Percentiles rank a stretch among this genome's conserved stretches.
phyloP scores from a whole-genome alignment of 2,888 invertebrate species.

The Nomada goodeniana region DNA sequence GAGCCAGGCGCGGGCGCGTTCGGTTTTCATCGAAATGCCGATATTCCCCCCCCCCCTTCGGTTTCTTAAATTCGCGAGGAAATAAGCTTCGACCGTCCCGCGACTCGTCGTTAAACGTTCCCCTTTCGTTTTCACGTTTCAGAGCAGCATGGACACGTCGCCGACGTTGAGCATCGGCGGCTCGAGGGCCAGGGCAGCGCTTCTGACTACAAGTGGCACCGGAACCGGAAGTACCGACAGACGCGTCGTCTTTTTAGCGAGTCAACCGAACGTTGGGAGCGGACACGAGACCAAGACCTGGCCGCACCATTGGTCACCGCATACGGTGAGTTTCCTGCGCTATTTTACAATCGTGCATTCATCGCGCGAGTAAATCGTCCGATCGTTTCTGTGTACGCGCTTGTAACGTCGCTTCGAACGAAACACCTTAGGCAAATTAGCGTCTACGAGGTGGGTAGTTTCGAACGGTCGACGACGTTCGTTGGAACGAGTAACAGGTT shows the following conservation, averaged over 20 bases:
- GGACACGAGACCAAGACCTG: slow-evolving; percentile 81
- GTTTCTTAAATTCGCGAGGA: neutral
- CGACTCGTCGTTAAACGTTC: too few species aligned
- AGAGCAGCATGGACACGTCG: slow-evolving; percentile 80
- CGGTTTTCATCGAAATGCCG: neutral
- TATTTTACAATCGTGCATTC: neutral
- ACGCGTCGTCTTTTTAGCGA: slow-evolving; percentile 82
- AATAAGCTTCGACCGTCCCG: neutral
- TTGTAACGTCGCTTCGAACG: neutral
- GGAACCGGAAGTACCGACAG: slow-evolving; percentile 81
- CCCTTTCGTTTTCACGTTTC: slow-evolving; percentile 44
- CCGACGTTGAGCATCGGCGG: slow-evolving; percentile 81
- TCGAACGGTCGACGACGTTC: slow-evolving; percentile 13
- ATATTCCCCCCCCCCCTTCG: neutral
- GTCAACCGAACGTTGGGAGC: slow-evolving; percentile 73
- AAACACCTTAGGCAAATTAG: slow-evolving; percentile 25
- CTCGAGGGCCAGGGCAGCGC: slow-evolving; percentile 81
- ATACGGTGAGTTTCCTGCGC: slow-evolving; percentile 77
- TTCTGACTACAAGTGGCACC: slow-evolving; percentile 79
- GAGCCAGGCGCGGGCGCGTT: neutral
- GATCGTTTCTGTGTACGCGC: neutral
- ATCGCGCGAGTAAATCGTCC: slow-evolving; percentile 1
- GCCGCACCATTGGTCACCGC: slow-evolving; percentile 83
- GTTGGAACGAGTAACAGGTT: slow-evolving; percentile 4
- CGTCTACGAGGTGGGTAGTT: neutral